phyloP scores from a whole-genome alignment of 2,888 invertebrate species.

The Tipula confusa region DNA sequence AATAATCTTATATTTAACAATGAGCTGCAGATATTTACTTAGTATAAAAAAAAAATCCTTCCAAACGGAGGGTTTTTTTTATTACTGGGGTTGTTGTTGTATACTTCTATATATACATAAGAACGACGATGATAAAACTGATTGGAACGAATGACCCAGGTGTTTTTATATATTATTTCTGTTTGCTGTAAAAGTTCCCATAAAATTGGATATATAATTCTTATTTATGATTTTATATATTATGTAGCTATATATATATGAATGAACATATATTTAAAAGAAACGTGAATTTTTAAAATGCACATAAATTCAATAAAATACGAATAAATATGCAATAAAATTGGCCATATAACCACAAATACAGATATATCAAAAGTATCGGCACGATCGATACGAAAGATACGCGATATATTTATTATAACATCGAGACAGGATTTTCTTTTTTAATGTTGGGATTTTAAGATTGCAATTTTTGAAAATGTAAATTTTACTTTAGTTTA shows the following conservation, averaged over 20 bases:
- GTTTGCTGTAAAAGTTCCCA: neutral
- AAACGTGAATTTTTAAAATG: neutral
- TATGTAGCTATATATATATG: too few relatives aligned
- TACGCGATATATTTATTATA: too few relatives aligned
- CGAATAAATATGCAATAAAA: neutral
- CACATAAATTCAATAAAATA: neutral
- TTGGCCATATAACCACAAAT: neutral
- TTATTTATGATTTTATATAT: neutral
- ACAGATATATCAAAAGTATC: too few relatives aligned
- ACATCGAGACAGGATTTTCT: too few relatives aligned
- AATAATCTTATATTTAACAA: constrained; percentile 3
- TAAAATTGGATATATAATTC: neutral
- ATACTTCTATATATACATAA: neutral
- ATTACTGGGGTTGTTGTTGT: neutral
- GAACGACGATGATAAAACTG: neutral
- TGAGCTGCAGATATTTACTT: neutral
- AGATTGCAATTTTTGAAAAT: too few relatives aligned
- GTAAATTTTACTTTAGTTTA: too few relatives aligned
- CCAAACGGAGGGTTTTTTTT: neutral
- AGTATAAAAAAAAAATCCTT: neutral
- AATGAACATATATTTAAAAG: neutral
- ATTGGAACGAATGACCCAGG: neutral
- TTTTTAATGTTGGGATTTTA: too few relatives aligned
- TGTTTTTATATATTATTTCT: neutral
- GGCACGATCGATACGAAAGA: too few relatives aligned